Conservation (phyloP, 2,113 vertebrate genomes). For the Heterocephalus glaber region DNA sequence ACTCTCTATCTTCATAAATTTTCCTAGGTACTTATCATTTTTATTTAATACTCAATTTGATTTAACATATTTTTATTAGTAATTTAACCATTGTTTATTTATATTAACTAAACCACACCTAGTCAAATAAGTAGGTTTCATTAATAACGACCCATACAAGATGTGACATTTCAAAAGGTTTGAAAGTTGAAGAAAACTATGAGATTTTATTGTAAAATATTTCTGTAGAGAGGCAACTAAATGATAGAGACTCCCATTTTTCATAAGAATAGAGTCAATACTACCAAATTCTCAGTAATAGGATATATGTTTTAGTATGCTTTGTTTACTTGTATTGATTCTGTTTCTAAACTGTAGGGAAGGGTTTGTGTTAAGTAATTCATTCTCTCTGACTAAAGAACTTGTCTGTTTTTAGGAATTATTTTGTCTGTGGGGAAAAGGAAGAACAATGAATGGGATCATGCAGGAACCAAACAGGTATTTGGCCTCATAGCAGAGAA, state of each 20-base stretch:
- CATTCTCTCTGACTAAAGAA: background rate
- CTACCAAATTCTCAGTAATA: background rate
- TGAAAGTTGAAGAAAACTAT: background rate
- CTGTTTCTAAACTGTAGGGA: constrained; percentile 20
- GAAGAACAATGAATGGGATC: background rate
- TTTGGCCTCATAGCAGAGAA: background rate
- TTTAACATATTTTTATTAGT: background rate
- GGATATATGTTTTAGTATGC: background rate
- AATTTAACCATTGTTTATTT: background rate
- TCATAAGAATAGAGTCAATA: background rate
- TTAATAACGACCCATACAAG: background rate
- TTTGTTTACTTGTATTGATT: background rate
- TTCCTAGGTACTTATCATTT: background rate
- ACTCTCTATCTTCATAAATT: background rate
- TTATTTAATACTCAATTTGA: background rate
- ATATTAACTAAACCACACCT: background rate
- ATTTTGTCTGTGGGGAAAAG: background rate
- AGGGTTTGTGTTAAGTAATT: background rate
- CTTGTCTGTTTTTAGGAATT: background rate
- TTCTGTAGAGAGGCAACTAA: background rate
- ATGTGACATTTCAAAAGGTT: background rate
- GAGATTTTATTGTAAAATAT: background rate
- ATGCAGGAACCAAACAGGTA: background rate
- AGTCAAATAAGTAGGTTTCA: background rate
- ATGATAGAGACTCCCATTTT: background rate